A percentile compares a stretch with the other conserved stretches of the same genome.
Evolutionary conservation across 2,888 invertebrate species (phyloP).

Genomic region (Sinodicranocentrus sp.): DNA sequence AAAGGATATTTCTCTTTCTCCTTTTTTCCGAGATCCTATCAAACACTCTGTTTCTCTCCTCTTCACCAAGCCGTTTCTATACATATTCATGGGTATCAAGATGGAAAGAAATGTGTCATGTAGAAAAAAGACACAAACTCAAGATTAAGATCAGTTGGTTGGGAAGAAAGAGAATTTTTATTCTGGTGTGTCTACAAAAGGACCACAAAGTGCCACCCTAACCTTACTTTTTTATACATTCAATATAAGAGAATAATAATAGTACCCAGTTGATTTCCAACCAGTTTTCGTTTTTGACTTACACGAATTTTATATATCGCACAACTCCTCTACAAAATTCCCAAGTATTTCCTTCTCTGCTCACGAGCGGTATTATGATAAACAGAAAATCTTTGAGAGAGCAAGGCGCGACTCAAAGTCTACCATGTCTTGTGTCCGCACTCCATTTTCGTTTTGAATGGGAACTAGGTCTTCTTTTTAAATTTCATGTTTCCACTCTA

Average conservation of each 20-base stretch:
- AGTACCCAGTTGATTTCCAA: conserved; percentile 58
- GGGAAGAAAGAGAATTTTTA: conserved; percentile 7
- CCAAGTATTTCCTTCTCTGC: not conserved
- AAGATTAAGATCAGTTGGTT: conserved; percentile 28
- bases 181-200: conserved; percentile 18
- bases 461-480: conserved; percentile 45
- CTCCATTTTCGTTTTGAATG: too few relatives aligned
- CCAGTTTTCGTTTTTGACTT: conserved; percentile 31
- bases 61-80: not conserved
- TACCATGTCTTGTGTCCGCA: too few relatives aligned
- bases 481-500: conserved; percentile 19
- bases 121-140: not conserved
- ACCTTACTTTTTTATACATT: not conserved
- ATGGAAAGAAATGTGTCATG: not conserved
- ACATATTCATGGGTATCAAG: not conserved
- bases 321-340: conserved; percentile 17
- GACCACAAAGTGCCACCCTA: conserved; percentile 38
- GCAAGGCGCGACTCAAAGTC: too few relatives aligned
- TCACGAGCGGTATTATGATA: not conserved
- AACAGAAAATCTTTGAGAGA: not conserved
- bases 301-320: not conserved
- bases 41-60: conserved; percentile 17
- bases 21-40: conserved; percentile 20
- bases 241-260: conserved; percentile 47
- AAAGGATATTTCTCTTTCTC: not conserved